A percentile compares a stretch with the other conserved stretches of the same genome.
phyloP scores from a whole-genome alignment of 2,888 invertebrate genomes.

The Eupithecia tripunctaria region DNA sequence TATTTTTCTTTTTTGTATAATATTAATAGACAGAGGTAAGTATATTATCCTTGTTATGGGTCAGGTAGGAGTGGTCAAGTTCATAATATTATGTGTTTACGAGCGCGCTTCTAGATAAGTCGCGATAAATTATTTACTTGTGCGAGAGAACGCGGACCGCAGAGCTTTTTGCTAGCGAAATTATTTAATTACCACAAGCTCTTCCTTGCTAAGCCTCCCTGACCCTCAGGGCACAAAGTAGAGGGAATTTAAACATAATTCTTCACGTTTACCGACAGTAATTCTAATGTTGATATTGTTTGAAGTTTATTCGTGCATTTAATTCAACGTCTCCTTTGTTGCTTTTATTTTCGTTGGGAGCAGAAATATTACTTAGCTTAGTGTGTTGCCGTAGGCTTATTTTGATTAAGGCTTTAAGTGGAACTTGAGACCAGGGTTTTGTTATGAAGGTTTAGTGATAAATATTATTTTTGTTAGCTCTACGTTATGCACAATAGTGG shows the following conservation, averaged over 20 bases:
- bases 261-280: constrained; percentile 47
- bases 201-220: constrained; percentile 45
- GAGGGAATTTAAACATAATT: constrained; percentile 53
- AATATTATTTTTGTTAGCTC: neutral
- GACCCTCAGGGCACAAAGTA: constrained; percentile 37
- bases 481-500: neutral
- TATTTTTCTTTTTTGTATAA: too few relatives aligned
- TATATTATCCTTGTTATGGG: neutral
- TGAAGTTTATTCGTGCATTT: constrained; percentile 45
- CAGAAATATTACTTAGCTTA: constrained; percentile 40
- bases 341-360: constrained; percentile 39
- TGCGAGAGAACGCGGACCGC: constrained; percentile 50
- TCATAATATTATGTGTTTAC: neutral
- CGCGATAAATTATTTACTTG: constrained; percentile 52
- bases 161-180: constrained; percentile 53
- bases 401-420: constrained; percentile 19
- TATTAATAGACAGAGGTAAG: too few relatives aligned
- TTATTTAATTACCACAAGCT: constrained; percentile 53
- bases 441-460: neutral
- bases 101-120: constrained; percentile 33
- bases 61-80: neutral
- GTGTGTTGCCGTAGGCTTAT: constrained; percentile 27
- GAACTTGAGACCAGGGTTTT: constrained; percentile 9
- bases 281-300: constrained; percentile 49
- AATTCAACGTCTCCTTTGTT: constrained; percentile 44